Conservation (phyloP, 2,797 vertebrate genomes). For the Halcyon chelicuti region DNA sequence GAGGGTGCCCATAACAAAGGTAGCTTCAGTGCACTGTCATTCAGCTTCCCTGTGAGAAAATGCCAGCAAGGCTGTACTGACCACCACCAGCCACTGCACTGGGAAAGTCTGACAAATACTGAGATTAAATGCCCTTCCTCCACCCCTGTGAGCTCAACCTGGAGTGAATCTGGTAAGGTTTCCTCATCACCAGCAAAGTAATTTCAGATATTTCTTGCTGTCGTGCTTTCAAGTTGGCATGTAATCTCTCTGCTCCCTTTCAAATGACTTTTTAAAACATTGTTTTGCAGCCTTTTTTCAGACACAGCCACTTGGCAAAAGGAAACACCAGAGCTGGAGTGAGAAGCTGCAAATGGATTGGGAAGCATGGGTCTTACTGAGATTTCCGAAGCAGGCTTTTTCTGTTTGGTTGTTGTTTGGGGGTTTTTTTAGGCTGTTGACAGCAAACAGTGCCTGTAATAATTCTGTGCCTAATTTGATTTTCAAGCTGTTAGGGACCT, state of each 20-base stretch:
- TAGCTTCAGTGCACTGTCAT: not conserved
- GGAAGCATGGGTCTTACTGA: not conserved
- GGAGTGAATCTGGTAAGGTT: not conserved
- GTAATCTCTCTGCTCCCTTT: not conserved
- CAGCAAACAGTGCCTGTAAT: conserved; percentile 1
- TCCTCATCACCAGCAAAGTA: not conserved
- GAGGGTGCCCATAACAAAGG: not conserved
- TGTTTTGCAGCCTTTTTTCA: conserved; percentile 6
- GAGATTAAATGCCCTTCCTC: not conserved
- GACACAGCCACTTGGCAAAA: not conserved
- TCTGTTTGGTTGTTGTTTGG: too few relatives aligned
- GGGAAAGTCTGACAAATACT: not conserved
- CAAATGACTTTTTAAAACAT: not conserved
- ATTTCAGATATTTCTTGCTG: not conserved
- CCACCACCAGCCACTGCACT: not conserved
- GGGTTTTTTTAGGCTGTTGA: not conserved
- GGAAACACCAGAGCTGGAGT: not conserved
- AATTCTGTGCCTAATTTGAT: conserved; percentile 55
- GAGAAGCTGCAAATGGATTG: not conserved
- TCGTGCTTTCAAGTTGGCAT: not conserved
- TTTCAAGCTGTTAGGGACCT: conserved; percentile 36
- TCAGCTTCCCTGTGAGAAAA: not conserved
- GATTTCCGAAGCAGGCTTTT: not conserved
- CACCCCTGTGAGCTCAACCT: not conserved
- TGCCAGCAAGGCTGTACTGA: not conserved